Evolutionary conservation across 2,888 invertebrate genomes (phyloP).

Genomic region (Pycnomerus fuliginosus): DNA sequence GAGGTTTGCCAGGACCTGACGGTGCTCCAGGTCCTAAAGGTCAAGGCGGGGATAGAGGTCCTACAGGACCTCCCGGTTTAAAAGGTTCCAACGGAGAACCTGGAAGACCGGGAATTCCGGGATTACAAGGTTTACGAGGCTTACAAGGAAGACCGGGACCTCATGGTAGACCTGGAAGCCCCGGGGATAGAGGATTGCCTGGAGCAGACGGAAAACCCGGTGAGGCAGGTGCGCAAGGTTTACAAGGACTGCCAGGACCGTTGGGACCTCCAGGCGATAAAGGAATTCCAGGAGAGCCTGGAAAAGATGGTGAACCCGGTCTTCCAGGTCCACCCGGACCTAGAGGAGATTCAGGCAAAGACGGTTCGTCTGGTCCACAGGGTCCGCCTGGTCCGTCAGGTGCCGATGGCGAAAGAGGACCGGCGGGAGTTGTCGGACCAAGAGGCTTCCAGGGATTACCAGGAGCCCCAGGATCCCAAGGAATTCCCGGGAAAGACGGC

Average conservation of each 20-base stretch:
- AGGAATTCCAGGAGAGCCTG: conserved; percentile 76
- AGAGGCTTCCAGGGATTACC: conserved; percentile 67
- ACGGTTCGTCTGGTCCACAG: conserved; percentile 73
- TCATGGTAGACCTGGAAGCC: conserved; percentile 67
- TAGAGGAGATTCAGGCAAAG: conserved; percentile 76
- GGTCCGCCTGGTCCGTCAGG: conserved; percentile 73
- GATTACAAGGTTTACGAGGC: conserved; percentile 62
- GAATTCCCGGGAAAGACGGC: conserved; percentile 79
- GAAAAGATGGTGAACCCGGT: conserved; percentile 79
- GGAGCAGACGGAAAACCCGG: conserved; percentile 87
- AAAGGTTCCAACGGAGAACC: conserved; percentile 63
- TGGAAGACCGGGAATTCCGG: conserved; percentile 61
- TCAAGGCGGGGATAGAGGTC: conserved; percentile 70
- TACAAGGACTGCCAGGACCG: conserved; percentile 77
- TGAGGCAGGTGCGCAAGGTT: conserved; percentile 76
- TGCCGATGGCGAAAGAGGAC: conserved; percentile 73
- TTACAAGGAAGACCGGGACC: conserved; percentile 69
- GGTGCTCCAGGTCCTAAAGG: conserved; percentile 77
- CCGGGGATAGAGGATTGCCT: conserved; percentile 72
- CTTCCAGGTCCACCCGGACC: conserved; percentile 74
- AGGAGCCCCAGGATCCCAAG: conserved; percentile 71
- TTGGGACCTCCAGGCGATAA: conserved; percentile 77
- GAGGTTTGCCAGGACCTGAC: conserved; percentile 75
- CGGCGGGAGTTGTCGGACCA: conserved; percentile 73
- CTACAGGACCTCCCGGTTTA: conserved; percentile 63